Conservation (phyloP, 2,888 invertebrate species). For the Fabriciana adippe region DNA sequence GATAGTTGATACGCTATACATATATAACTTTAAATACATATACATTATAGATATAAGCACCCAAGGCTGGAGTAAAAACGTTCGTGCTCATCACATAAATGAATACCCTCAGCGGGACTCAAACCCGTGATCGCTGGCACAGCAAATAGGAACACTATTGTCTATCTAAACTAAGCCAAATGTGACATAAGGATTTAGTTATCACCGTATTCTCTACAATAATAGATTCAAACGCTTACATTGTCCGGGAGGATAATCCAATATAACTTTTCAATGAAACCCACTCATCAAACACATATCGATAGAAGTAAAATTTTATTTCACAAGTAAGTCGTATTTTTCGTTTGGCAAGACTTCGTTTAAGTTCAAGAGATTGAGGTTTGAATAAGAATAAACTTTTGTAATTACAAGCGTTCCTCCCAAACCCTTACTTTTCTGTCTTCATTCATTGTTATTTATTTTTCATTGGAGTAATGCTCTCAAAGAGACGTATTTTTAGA, state of each 20-base stretch:
- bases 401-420: conserved; percentile 28
- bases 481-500: neutral
- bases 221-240: conserved; percentile 3
- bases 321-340: conserved; percentile 15
- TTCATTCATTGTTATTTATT: conserved; percentile 21
- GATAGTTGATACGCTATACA: no score
- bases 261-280: conserved; percentile 20
- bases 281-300: conserved; percentile 17
- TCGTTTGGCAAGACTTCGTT: conserved; percentile 22
- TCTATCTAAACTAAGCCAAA: no score
- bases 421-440: conserved; percentile 14
- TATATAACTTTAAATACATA: no score
- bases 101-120: no score
- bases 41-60: no score
- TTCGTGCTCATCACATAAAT: no score
- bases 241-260: conserved; percentile 15
- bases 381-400: conserved; percentile 34
- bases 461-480: conserved; percentile 9
- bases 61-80: no score
- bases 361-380: conserved; percentile 20
- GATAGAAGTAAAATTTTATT: conserved; percentile 8
- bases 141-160: no score
- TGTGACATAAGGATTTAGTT: neutral
- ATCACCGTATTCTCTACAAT: neutral
- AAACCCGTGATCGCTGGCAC: no score